Evolutionary conservation across 2,797 vertebrate species (phyloP).

Genomic region (Pseudotriccus pelzelni): DNA sequence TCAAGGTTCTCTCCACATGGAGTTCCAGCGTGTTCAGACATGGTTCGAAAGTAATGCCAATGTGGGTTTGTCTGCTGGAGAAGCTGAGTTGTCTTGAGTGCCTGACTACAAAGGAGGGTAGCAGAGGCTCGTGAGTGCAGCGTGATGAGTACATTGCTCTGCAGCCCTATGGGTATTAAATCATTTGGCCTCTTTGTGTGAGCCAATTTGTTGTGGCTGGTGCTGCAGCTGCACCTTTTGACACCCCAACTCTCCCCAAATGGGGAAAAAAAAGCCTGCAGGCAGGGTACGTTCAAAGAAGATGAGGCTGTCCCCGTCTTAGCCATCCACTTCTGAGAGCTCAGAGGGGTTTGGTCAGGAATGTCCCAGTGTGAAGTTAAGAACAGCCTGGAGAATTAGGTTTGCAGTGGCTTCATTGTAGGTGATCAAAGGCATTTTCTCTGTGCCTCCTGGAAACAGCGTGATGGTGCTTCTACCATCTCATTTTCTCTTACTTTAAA

Average conservation of each 20-base stretch:
- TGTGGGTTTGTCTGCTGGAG: background rate
- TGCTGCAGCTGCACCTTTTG: background rate
- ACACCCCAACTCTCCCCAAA: background rate
- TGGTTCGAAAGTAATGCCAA: background rate
- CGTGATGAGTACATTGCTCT: background rate
- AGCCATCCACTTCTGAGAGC: background rate
- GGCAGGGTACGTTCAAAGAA: background rate
- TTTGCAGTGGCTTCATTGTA: background rate
- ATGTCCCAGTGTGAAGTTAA: background rate
- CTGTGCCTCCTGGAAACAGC: background rate
- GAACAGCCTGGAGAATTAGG: background rate
- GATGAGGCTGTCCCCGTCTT: background rate
- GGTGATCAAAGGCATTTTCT: background rate
- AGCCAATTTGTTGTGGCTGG: background rate
- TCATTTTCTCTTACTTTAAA: background rate
- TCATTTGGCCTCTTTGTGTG: background rate
- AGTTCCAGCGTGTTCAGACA: background rate
- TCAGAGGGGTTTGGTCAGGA: background rate
- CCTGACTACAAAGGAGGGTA: constrained; percentile 28
- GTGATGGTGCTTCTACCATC: background rate
- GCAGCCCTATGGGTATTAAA: background rate
- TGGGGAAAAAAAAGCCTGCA: accelerated
- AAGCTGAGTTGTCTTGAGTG: background rate
- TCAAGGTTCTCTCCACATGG: background rate
- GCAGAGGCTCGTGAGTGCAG: background rate